Evolutionary conservation across 2,113 vertebrate genomes (phyloP).

Genomic region (Cyphomyrus plagiostoma): DNA sequence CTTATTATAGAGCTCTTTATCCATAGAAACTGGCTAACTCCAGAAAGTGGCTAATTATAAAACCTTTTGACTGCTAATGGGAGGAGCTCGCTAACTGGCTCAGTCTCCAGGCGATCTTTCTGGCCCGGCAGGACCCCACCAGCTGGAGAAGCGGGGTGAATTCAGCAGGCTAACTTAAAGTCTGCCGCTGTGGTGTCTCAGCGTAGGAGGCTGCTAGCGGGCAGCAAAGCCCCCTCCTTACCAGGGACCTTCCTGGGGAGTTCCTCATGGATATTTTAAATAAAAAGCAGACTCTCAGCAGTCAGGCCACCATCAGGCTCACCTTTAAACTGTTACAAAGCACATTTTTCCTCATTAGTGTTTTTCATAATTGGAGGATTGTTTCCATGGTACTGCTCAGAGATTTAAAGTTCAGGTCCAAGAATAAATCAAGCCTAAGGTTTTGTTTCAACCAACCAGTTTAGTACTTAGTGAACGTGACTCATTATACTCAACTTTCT

Average conservation of each 20-base stretch:
- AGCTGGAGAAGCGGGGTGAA: not conserved
- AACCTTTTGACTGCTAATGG: not conserved
- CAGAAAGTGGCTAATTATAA: not conserved
- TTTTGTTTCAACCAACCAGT: not conserved
- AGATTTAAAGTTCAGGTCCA: not conserved
- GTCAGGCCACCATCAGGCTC: not conserved
- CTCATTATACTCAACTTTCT: not conserved
- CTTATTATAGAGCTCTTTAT: not conserved
- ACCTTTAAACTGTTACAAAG: not conserved
- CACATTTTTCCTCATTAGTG: constrained; percentile 7
- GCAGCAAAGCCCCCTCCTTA: not conserved
- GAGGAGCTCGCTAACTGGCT: not conserved
- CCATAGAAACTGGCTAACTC: not conserved
- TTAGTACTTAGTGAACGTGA: not conserved
- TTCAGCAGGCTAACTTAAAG: not conserved
- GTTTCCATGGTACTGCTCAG: not conserved
- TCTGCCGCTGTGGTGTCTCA: not conserved
- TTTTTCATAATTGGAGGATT: not conserved
- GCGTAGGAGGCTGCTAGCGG: not conserved
- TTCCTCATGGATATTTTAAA: not conserved
- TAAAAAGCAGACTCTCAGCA: not conserved
- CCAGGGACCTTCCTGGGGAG: not conserved
- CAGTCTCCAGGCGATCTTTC: not conserved
- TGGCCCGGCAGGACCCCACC: not conserved
- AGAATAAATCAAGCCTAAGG: not conserved